Conservation (phyloP, 2,797 vertebrate species). For the Phataginus tetradactyla region DNA sequence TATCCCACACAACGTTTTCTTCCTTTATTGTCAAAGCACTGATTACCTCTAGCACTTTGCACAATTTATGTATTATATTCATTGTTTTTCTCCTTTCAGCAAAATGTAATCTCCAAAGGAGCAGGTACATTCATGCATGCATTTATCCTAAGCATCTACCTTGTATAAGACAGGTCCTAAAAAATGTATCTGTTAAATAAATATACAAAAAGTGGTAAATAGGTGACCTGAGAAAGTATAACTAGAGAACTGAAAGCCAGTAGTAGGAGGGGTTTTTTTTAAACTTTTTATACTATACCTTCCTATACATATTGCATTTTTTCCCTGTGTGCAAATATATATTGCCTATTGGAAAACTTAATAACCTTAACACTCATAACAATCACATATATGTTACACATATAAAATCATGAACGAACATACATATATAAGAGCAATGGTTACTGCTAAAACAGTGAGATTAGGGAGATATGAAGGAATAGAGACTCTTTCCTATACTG, state of each 20-base stretch:
- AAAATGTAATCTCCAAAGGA: background rate
- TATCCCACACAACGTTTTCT: background rate
- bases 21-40: background rate
- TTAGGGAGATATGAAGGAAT: background rate
- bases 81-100: background rate
- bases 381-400: background rate
- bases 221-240: background rate
- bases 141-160: background rate
- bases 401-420: background rate
- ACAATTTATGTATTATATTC: background rate
- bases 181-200: slow-evolving; percentile 14
- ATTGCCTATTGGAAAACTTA: background rate
- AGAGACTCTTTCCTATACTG: background rate
- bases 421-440: background rate
- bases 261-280: background rate
- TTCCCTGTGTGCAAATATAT: background rate
- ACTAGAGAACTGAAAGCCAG: background rate
- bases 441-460: background rate
- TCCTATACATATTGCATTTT: background rate
- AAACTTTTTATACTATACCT: background rate
- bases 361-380: background rate
- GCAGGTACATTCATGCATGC: background rate
- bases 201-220: background rate
- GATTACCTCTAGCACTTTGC: background rate
- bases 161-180: background rate